Base-by-base conservation (phyloP, 2,888 invertebrate species). In the Amitus sp. region DNA sequence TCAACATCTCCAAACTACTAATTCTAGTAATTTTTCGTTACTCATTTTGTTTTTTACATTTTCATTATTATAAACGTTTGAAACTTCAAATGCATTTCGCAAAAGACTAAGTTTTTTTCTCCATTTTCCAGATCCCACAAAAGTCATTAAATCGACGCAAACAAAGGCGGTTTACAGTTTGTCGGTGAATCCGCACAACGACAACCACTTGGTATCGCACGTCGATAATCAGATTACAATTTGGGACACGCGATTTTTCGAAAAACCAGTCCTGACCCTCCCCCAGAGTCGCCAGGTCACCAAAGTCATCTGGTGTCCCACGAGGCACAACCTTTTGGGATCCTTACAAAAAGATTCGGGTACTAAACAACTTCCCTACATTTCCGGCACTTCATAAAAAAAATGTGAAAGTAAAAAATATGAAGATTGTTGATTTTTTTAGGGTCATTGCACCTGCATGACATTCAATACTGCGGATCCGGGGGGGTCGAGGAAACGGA, bases 231-330 rank as follows among this genome's bases (percentile, higher is more conserved):
- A 90, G 72, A 89, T 94, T 55, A 89, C 88, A 64, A 87, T 96
- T 56, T 97, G 96, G 96, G 97, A 97, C 82, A 87, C 90, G 45
- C 85, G 96, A 53, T 90, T 90, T 74, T 91, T 96, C 76, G 93
- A 94, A 69, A 91, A 93, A 74, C 95, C 96, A 0, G 86, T 93
- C 65, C 84, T 93, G 20, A 88, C 90, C 9, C 84, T 94, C 59
- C 87, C 88, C 46, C 90, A 90, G 73, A 82, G 83, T 27, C 90
- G 90, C 75, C 87, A 89, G 54, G 86, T 95, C 51, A 85, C 88
- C 10, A 91, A 90, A 83, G 86, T 96, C 47, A 86, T 88, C 60
- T 96, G 96, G 96, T 94, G 95, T 77, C 95, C 95, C 2, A 95
- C 95, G 18, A 88, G 92, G 87, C 90, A 85, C 56, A 94, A 94